Evolutionary conservation across 2,113 vertebrate species (phyloP).

Genomic region (Pica pica): DNA sequence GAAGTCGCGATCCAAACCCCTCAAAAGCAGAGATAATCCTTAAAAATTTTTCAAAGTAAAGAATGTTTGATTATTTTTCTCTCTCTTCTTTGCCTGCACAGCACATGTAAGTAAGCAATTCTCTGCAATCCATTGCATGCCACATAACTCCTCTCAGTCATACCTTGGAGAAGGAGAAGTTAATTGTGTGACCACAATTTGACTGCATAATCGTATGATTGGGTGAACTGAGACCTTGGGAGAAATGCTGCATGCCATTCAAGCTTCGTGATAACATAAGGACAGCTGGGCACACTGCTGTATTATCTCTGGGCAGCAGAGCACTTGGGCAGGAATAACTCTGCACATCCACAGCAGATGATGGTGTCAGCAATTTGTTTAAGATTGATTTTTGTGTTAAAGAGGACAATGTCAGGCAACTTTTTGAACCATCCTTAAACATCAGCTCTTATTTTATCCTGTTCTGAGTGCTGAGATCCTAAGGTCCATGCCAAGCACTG

Average conservation of each 20-base stretch:
- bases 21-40: not conserved
- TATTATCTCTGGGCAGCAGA: not conserved
- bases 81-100: not conserved
- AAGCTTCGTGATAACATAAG: not conserved
- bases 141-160: not conserved
- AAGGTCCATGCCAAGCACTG: accelerated
- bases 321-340: not conserved
- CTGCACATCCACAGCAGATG: not conserved
- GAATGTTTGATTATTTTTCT: not conserved
- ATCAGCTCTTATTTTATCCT: not conserved
- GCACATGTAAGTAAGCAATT: not conserved
- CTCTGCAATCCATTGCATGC: not conserved
- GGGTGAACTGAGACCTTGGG: not conserved
- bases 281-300: not conserved
- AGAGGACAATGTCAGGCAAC: not conserved
- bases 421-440: not conserved
- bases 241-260: not conserved
- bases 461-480: not conserved
- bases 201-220: not conserved
- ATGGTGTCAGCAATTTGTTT: not conserved
- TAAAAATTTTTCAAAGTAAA: not conserved
- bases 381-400: not conserved
- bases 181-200: not conserved
- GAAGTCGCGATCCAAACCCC: not conserved
- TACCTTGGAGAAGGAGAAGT: not conserved